phyloP scores from a whole-genome alignment of 1,140 invertebrate genomes.

The Cydia pomonella region DNA sequence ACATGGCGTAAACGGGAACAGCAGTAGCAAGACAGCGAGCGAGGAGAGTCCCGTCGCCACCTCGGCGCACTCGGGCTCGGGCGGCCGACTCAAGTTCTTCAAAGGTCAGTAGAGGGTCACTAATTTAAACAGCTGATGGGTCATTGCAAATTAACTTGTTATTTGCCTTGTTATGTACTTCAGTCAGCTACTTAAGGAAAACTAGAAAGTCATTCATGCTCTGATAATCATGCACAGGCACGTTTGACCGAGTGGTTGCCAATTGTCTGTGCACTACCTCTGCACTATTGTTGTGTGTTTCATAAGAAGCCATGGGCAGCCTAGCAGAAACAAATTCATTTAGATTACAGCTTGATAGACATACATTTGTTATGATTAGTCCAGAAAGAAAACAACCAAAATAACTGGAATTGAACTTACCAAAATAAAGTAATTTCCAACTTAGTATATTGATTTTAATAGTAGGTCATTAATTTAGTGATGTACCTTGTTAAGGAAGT shows the following conservation, averaged over 20 bases:
- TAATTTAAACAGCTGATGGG: background rate
- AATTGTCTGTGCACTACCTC: slow-evolving; percentile 70
- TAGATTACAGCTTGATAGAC: slow-evolving; percentile 18
- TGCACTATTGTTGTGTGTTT: slow-evolving; percentile 70
- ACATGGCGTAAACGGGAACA: slow-evolving; percentile 84
- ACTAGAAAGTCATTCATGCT: slow-evolving; percentile 80
- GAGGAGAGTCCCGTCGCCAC: slow-evolving; percentile 67
- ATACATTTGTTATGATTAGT: background rate
- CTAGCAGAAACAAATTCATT: slow-evolving; percentile 51
- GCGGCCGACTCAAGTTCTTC: slow-evolving; percentile 83
- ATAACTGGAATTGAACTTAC: background rate
- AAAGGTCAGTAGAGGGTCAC: slow-evolving; percentile 79
- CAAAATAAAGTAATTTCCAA: background rate
- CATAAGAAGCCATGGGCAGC: slow-evolving; percentile 58
- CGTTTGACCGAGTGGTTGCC: slow-evolving; percentile 66
- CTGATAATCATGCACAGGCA: slow-evolving; percentile 75
- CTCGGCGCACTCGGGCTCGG: slow-evolving; percentile 64
- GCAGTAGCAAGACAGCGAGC: slow-evolving; percentile 76
- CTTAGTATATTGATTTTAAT: background rate
- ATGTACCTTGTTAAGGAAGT: background rate
- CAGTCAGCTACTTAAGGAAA: slow-evolving; percentile 50
- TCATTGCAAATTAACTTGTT: background rate
- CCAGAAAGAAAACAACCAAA: background rate
- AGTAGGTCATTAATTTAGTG: background rate
- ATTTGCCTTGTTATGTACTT: slow-evolving; percentile 30